phyloP scores from a whole-genome alignment of 92 coral and sea anemone genomes.

The Epizoanthus fatuus region DNA sequence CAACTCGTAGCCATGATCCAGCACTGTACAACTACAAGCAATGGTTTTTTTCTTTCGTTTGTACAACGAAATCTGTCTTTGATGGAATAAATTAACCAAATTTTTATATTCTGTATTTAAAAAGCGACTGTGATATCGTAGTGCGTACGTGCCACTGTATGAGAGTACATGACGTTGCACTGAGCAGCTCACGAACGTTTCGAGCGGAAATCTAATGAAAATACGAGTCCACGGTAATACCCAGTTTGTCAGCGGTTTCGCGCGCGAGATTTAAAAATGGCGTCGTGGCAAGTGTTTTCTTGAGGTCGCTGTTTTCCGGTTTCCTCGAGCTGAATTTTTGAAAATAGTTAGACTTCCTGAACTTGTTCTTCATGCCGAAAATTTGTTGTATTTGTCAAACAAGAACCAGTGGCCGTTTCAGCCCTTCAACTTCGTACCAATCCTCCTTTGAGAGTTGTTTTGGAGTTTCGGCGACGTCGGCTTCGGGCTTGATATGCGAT shows the following conservation, averaged over 20 bases:
- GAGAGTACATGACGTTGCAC: no score
- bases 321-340: background rate
- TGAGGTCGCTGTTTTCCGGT: background rate
- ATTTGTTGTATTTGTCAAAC: slow-evolving; percentile 1
- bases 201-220: slow-evolving; percentile 11
- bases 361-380: background rate
- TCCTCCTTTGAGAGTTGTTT: background rate
- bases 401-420: slow-evolving; percentile 2
- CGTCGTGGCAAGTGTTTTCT: background rate
- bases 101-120: background rate
- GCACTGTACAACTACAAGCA: background rate
- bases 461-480: slow-evolving; percentile 2
- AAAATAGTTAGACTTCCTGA: background rate
- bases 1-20: no score
- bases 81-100: background rate
- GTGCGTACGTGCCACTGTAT: no score
- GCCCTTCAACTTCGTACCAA: background rate
- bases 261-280: slow-evolving; percentile 5
- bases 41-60: background rate
- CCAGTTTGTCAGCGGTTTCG: background rate
- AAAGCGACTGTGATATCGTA: no score
- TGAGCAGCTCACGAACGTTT: background rate
- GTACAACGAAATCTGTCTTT: background rate
- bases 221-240: background rate
- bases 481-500: background rate